These are phyloP conservation scores for Percopsis transmontana DNA, from an alignment of 2,113 vertebrate species.

Conservation along the genomic window DNA sequence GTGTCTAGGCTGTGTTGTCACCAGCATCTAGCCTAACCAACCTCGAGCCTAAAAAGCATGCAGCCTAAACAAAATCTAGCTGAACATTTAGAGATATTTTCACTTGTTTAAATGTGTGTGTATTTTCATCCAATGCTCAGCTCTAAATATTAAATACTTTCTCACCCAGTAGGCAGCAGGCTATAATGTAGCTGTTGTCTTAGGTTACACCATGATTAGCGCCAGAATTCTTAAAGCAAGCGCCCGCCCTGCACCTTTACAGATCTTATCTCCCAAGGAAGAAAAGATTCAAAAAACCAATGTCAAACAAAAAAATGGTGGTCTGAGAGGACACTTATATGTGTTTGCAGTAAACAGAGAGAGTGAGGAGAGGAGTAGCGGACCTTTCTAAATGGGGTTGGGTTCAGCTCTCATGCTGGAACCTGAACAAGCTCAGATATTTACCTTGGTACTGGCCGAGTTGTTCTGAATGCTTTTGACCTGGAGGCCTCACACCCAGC, in stretches of 20 bases:
- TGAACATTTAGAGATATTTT: no score
- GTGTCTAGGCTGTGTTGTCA: constrained; percentile 50
- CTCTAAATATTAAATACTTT: no score
- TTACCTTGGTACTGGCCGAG: constrained; percentile 27
- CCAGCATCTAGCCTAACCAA: no score
- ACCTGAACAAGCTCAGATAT: neutral
- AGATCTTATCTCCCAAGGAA: constrained; percentile 24
- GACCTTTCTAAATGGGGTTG: constrained; percentile 11
- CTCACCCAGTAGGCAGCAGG: no score
- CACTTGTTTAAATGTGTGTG: no score
- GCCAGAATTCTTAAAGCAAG: no score
- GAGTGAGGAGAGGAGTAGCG: neutral
- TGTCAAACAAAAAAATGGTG: constrained; percentile 24
- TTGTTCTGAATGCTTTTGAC: constrained; percentile 28
- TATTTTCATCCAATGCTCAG: no score
- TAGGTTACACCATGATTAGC: no score
- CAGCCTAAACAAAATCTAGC: no score
- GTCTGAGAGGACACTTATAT: constrained; percentile 28
- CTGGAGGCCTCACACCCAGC: neutral
- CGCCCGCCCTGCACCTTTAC: neutral
- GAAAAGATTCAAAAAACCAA: constrained; percentile 18
- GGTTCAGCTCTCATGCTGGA: neutral
- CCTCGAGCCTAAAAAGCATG: no score
- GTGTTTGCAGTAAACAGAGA: constrained; percentile 47
- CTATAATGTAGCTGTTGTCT: no score